Conservation (phyloP, 2,888 invertebrate species). For the Trichacis sp. region DNA sequence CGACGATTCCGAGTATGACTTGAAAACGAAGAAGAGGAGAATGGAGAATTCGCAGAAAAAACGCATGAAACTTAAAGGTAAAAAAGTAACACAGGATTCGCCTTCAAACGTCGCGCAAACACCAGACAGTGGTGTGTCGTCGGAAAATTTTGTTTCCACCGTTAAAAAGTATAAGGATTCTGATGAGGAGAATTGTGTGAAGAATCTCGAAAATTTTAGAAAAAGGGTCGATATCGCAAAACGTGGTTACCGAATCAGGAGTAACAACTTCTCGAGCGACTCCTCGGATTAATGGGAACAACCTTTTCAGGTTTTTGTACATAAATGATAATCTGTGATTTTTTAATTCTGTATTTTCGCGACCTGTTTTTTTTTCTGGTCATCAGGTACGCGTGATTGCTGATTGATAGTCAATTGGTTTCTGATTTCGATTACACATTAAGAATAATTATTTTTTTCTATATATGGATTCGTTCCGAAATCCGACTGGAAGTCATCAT, state of each 20-base stretch:
- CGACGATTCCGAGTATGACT: conserved; percentile 18
- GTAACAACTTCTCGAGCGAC: conserved; percentile 47
- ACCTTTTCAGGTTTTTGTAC: conserved; percentile 49
- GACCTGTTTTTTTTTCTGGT: conserved; percentile 49
- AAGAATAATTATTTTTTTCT: too few relatives aligned
- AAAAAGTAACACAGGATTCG: conserved; percentile 26
- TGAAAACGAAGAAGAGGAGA: conserved; percentile 45
- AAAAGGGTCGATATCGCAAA: conserved; percentile 60
- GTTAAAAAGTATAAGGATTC: conserved; percentile 55
- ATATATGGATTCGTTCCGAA: too few relatives aligned
- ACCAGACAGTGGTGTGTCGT: conserved; percentile 64
- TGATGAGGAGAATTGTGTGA: conserved; percentile 54
- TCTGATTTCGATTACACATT: too few relatives aligned
- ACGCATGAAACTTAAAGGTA: conserved; percentile 44
- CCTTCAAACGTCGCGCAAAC: conserved; percentile 48
- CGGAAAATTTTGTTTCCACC: conserved; percentile 56
- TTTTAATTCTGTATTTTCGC: conserved; percentile 63
- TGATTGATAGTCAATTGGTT: neutral
- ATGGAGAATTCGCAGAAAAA: conserved; percentile 50
- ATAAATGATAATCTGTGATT: conserved; percentile 61
- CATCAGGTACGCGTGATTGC: neutral
- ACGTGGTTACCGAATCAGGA: conserved; percentile 36
- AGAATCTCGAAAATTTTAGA: conserved; percentile 55
- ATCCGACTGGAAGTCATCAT: too few relatives aligned
- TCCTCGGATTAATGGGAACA: conserved; percentile 56